Percentiles rank a stretch among this genome's conserved stretches.
phyloP scores from a whole-genome alignment of 2,113 vertebrate species.

The Perccottus glenii region DNA sequence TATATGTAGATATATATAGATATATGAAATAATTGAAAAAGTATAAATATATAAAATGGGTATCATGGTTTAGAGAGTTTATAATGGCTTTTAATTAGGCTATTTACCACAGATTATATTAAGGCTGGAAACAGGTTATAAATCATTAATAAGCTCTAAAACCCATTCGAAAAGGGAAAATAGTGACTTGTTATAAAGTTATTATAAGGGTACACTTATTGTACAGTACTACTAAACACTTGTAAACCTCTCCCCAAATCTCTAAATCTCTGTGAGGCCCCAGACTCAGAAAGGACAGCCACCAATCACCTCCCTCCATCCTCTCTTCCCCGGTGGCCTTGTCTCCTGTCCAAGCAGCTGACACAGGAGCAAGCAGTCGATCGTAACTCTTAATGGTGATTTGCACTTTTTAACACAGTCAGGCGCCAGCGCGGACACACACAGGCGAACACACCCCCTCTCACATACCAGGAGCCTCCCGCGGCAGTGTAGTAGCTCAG shows the following conservation, averaged over 20 bases:
- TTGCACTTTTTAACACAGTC: slow-evolving; percentile 43
- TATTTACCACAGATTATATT: too few species aligned
- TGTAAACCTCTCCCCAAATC: background rate
- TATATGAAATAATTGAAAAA: too few species aligned
- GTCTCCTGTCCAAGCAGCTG: slow-evolving; percentile 42
- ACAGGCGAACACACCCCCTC: background rate
- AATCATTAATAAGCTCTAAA: too few species aligned
- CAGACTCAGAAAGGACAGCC: slow-evolving; percentile 42
- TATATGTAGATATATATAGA: too few species aligned
- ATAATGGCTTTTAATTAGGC: too few species aligned
- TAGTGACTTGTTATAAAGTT: too few species aligned
- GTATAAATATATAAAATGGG: too few species aligned
- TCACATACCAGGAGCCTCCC: background rate
- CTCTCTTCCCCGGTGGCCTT: slow-evolving; percentile 24
- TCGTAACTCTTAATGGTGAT: slow-evolving; percentile 49
- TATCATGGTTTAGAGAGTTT: too few species aligned
- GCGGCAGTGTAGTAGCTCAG: slow-evolving; percentile 3
- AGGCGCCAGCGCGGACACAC: slow-evolving; percentile 7
- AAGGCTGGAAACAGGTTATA: too few species aligned
- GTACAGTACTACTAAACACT: background rate
- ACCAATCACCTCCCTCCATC: slow-evolving; percentile 40
- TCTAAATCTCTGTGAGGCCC: slow-evolving; percentile 21
- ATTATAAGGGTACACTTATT: background rate
- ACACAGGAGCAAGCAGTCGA: slow-evolving; percentile 38
- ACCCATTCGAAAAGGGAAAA: too few species aligned